Evolutionary conservation across 2,113 vertebrate species (phyloP).

Genomic region (Siniperca chuatsi): DNA sequence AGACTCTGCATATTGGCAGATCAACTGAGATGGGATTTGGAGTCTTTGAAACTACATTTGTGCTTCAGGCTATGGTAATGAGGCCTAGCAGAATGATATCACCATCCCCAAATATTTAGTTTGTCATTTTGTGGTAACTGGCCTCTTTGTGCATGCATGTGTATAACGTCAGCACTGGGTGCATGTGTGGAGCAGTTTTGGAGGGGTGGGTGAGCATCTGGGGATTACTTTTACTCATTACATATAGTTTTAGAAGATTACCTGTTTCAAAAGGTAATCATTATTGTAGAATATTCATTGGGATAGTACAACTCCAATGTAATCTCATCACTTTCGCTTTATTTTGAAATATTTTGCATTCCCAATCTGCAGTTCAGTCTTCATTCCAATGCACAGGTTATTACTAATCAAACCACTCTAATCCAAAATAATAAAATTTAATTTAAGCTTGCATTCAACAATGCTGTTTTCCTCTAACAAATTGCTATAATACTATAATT

Average conservation of each 20-base stretch:
- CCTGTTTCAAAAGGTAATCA: slow-evolving; percentile 20
- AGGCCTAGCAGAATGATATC: slow-evolving; percentile 75
- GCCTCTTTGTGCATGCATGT: slow-evolving; percentile 51
- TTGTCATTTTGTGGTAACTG: slow-evolving; percentile 74
- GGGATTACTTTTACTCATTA: slow-evolving; percentile 31
- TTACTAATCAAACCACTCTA: neutral
- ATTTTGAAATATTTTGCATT: slow-evolving; percentile 19
- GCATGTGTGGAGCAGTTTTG: slow-evolving; percentile 26
- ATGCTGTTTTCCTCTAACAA: neutral
- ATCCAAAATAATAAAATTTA: neutral
- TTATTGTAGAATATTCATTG: neutral
- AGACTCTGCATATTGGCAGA: slow-evolving; percentile 74
- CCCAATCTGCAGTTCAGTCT: neutral
- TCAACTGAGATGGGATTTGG: slow-evolving; percentile 72
- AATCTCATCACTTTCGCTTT: neutral
- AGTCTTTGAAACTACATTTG: slow-evolving; percentile 78
- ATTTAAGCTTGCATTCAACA: neutral
- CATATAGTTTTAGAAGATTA: slow-evolving; percentile 23
- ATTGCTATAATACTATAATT: neutral
- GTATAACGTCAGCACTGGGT: slow-evolving; percentile 20
- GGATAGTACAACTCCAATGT: neutral
- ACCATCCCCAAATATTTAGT: slow-evolving; percentile 78
- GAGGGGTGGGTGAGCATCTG: slow-evolving; percentile 1
- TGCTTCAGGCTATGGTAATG: slow-evolving; percentile 77
- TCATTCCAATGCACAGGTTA: neutral